Evolutionary conservation across 2,797 vertebrate species (phyloP), one percentile per base, ranked within the genome.

Genomic region (Tragopan temminckii): DNA sequence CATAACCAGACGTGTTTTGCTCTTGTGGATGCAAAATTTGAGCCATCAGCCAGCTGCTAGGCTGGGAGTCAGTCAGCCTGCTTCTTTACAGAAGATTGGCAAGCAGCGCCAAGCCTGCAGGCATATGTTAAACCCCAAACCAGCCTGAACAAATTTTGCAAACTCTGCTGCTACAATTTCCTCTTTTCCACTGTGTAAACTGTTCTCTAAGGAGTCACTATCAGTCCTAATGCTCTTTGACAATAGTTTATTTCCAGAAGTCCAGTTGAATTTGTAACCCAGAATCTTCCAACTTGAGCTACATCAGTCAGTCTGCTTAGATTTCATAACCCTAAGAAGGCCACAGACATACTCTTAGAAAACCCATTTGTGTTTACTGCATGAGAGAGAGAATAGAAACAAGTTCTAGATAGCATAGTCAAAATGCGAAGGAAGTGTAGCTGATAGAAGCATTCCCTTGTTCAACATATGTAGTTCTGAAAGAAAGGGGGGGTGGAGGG

Each of bases 81-180:
- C 11, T 52, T 5, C n/a, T 70, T 62, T 79, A 15, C 38, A 61
- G 38, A 59, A 72, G 15, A 63, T 10, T 31, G 19, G 15, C 13
- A 35, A 63, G 23, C 6, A 18, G 14, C 45, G 61, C 48, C 55
- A 84, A 63, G 20, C 33, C 36, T 1, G 0, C 19, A 69, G 62
- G 19, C 11, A 25, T 29, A 6, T 0, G 0, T 18, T 17, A 14
- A 13, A 14, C 13, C 33, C 20, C 33, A 1, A 42, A 40, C 14
- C 50, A 69, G 15, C 31, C 40, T n/a, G 11, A 42, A 24, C 53
- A 77, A 15, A 52, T 25, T 59, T 24, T n/a, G 31, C 27, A 70
- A 89, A 59, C 11, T 21, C 68, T 57, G 21, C 17, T 81, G 17
- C 8, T 33, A 1, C 6, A 29, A 21, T 31, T 17, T 88, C 57